Conservation (phyloP, 2,888 invertebrate genomes). For the Arrhopalites spinosus region DNA sequence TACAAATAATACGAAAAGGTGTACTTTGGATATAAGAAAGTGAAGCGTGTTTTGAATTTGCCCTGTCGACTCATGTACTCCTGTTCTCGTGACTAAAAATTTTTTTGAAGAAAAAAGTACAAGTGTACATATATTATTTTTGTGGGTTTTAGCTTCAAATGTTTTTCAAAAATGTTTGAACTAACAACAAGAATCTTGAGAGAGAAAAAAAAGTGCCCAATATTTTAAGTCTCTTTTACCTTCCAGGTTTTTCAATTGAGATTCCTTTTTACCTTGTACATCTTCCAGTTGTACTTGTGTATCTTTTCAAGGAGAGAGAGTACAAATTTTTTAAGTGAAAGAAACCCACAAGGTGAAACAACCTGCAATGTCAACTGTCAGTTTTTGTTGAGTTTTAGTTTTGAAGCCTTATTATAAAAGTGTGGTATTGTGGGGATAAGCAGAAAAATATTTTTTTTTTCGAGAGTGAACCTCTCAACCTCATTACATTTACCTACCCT, state of each 20-base stretch:
- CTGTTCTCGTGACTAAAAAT: not conserved
- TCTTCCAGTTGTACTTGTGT: not conserved
- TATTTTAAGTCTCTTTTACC: too few species aligned
- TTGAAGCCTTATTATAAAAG: too few species aligned
- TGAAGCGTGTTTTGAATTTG: not conserved
- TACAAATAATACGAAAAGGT: too few species aligned
- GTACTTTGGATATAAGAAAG: too few species aligned
- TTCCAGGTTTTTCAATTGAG: too few species aligned
- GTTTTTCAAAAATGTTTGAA: not conserved
- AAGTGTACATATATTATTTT: not conserved
- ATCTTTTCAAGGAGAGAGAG: not conserved
- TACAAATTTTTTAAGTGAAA: too few species aligned
- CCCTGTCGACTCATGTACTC: constrained; percentile 1
- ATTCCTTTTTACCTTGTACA: too few species aligned
- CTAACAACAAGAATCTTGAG: not conserved
- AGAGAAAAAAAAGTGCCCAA: too few species aligned
- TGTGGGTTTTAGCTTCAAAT: constrained; percentile 6
- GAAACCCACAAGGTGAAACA: too few species aligned
- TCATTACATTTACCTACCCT: not conserved
- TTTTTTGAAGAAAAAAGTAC: not conserved
- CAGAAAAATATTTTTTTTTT: too few species aligned
- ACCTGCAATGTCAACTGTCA: constrained; percentile 5
- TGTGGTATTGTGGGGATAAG: too few species aligned
- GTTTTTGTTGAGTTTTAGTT: too few species aligned
- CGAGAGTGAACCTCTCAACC: not conserved